Evolutionary conservation across 2,888 invertebrate genomes (phyloP), one percentile per base, ranked within the genome.

Genomic region (Heliconius aoede): DNA sequence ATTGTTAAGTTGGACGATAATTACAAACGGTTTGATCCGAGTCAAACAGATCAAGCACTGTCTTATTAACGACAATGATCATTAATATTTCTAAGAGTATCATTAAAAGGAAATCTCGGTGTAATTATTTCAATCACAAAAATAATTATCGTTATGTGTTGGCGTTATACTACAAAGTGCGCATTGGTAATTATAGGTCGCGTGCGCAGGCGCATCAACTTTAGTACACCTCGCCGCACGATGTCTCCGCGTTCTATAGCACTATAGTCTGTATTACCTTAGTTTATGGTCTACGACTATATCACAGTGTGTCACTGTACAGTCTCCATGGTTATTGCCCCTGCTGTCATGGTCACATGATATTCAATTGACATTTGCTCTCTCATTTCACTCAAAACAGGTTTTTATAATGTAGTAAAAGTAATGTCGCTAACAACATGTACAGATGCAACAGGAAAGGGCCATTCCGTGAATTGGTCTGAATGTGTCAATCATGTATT

Each of bases 171-270:
- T 58, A 76, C 79, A 78, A 76, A 76, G 69, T 68, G 72, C 68
- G 72, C 78, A 79, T 79, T 61, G 76, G 77, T 80, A 82, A 82
- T 81, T 80, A 81, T 77, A 78, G 80, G 80, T 82, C 79, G 81
- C 81, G 81, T 82, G 81, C 80, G 81, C 80, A 26, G 68, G 76
- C 81, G 77, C 73, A 76, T 76, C 76, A 60, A 69, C 75, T 51
- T 51, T 36, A 13, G 36, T 51, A 32, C 61, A 75, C 75, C 36
- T 28, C 21, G 18, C 73, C 32, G 24, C 62, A 32, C 30, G 15
- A 21, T 1, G 46, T 1, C 1, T 15, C 15, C n/a, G 3, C 62
- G 11, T 8, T 32, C n/a, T 9, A 30, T 7, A 30, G 28, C 15
- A 79, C 51, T 78, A 26, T 71, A 24, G 69, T 55, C 72, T 28